Percentiles rank a stretch among this genome's conserved stretches.
phyloP scores from a whole-genome alignment of 2,888 invertebrate genomes.

The Ariolimax columbianus region DNA sequence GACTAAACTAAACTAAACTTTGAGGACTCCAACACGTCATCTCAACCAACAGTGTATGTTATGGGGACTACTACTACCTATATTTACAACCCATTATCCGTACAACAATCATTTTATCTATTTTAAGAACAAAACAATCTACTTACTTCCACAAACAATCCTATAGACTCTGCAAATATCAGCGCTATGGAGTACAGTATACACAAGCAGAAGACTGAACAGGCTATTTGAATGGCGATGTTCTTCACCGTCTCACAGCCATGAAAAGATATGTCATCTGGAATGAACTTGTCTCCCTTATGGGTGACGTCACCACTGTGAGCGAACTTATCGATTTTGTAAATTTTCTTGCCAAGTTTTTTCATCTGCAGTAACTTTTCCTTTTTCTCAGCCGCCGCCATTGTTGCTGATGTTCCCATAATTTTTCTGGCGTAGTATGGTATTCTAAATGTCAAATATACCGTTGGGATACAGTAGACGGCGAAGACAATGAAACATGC shows the following conservation, averaged over 20 bases:
- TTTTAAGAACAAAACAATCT: no score
- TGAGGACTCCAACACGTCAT: no score
- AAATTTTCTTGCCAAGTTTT: constrained; percentile 60
- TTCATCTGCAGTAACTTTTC: constrained; percentile 57
- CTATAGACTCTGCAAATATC: constrained; percentile 73
- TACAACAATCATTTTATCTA: no score
- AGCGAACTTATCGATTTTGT: constrained; percentile 62
- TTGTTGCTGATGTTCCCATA: constrained; percentile 56
- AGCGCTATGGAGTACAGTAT: constrained; percentile 68
- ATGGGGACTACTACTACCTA: no score
- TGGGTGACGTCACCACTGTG: constrained; percentile 55
- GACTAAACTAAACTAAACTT: no score
- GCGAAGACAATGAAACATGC: constrained; percentile 65
- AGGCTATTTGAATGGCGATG: constrained; percentile 58
- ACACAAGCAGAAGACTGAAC: constrained; percentile 64
- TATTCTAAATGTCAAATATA: constrained; percentile 73
- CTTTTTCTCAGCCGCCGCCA: constrained; percentile 57
- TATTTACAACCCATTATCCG: no score
- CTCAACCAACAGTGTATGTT: no score
- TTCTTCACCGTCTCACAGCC: constrained; percentile 50
- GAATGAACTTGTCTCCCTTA: constrained; percentile 58
- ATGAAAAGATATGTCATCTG: constrained; percentile 47
- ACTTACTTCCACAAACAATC: constrained; percentile 71
- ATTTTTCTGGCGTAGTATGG: constrained; percentile 69
- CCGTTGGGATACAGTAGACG: constrained; percentile 73